Percentiles rank a stretch among this genome's conserved stretches.
These are phyloP conservation scores for Liodrosophila aerea DNA, from an alignment of 2,888 invertebrate species.

Conservation along the genomic window DNA sequence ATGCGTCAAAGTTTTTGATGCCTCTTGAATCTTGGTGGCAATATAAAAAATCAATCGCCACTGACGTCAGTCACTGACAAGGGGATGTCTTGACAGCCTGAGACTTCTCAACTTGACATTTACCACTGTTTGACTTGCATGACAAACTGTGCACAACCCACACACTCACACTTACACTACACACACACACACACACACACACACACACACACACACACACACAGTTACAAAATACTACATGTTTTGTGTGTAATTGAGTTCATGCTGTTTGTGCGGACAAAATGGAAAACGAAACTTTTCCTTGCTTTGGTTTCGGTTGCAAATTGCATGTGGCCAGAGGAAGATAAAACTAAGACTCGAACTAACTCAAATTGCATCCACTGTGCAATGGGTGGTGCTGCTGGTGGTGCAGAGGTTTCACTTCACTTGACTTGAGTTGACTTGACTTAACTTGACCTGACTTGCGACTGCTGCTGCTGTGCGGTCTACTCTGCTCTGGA, in stretches of 20 bases:
- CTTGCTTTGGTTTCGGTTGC: constrained; percentile 32
- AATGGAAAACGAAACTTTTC: constrained; percentile 43
- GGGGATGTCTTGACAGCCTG: constrained; percentile 14
- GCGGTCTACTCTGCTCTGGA: constrained; percentile 7
- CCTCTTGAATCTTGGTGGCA: constrained; percentile 7
- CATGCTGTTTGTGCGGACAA: constrained; percentile 18
- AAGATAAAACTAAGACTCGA: constrained; percentile 17
- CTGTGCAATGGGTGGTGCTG: no score
- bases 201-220: constrained; percentile 2
- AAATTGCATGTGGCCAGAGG: constrained; percentile 53
- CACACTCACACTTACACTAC: constrained; percentile 1
- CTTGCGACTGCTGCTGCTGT: not conserved
- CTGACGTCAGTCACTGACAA: constrained; percentile 68
- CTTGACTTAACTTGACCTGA: not conserved
- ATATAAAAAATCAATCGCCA: constrained; percentile 60
- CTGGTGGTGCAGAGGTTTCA: no score
- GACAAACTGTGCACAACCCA: constrained; percentile 23
- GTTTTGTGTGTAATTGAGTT: not conserved
- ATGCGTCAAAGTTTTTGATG: constrained; percentile 49
- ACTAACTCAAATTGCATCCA: constrained; percentile 8
- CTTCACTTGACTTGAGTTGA: no score
- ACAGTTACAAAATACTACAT: not conserved
- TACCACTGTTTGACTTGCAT: constrained; percentile 30
- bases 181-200: not conserved
- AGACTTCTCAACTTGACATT: constrained; percentile 38